Percentiles rank a stretch among this genome's conserved stretches.
Evolutionary conservation across 2,888 invertebrate species (phyloP).

Genomic region (Scrobipalpa atriplicella): DNA sequence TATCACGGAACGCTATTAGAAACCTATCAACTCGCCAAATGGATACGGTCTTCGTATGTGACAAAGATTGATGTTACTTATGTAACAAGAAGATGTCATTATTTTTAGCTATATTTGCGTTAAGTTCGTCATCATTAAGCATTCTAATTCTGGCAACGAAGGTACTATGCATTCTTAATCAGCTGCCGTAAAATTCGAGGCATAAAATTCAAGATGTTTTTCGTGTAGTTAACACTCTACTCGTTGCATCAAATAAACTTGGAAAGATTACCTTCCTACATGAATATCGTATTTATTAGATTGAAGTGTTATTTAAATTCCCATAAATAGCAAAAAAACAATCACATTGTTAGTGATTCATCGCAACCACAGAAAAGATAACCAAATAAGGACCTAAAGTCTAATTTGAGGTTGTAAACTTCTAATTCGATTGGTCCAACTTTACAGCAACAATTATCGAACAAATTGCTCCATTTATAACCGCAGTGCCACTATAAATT

Average conservation of each 20-base stretch:
- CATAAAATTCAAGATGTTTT: no score
- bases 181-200: no score
- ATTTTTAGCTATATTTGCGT: no score
- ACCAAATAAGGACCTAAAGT: background rate
- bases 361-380: background rate
- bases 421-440: background rate
- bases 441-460: slow-evolving; percentile 29
- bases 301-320: background rate
- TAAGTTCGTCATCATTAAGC: no score
- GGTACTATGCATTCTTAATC: no score
- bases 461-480: slow-evolving; percentile 31
- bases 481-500: slow-evolving; percentile 35
- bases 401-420: background rate
- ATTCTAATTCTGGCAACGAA: no score
- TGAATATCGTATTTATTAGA: background rate
- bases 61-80: no score
- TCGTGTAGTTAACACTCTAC: no score
- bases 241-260: background rate
- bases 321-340: background rate
- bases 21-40: no score
- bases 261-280: background rate
- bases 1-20: no score
- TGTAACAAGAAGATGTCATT: no score
- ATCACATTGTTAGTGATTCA: slow-evolving; percentile 4
- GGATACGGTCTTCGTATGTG: no score